Base-by-base conservation (phyloP, 2,113 vertebrate genomes). In the Oncorhynchus kisutch region DNA sequence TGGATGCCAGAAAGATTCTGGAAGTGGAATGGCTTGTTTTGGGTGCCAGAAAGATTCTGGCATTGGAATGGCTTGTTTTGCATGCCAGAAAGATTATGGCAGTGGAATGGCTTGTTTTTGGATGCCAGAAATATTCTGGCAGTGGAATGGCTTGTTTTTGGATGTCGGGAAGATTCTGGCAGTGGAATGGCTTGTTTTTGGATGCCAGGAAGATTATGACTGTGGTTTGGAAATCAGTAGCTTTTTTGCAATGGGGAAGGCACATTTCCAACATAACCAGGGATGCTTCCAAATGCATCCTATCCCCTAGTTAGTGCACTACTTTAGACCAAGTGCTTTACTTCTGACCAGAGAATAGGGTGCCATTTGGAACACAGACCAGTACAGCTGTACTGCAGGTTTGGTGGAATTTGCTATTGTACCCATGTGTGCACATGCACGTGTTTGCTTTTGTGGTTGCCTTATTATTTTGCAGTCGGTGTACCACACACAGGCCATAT, bases 161-260 rank as follows among this genome's bases (percentile, higher is more conserved):
- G 62, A 66, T 74, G 48, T 67, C 27, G 11, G 67, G 67, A 78
- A 57, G 65, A 18, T 71, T 78, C 49, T 67, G 49, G 48, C 62
- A 68, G 34, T 34, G 31, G 48, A 27, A 27, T 27, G 25, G 25
- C 25, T 27, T 27, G 25, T 27, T 75, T 75, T 34, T 71, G 64
- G 60, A 66, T 74, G 48, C 71, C 27, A n/a, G 67, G 59, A 78
- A 57, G 65, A 18, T 71, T 78, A 31, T 67, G 49, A 31, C 62
- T 64, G 34, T 34, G 31, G 48, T 65, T 78, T 73, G 60, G 57
- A 51, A 45, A 72, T 68, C 45, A 66, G 68, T 74, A 68, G 80
- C 39, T 77, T 69, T 77, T 31, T 74, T 51, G 25, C 18, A 3
- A 6, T 51, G 60, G 34, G 25, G 39, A 14, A 71, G 75, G 22